These are phyloP conservation scores for Bacillus rossius DNA, from an alignment of 1,140 invertebrate genomes.

Conservation along the genomic window DNA sequence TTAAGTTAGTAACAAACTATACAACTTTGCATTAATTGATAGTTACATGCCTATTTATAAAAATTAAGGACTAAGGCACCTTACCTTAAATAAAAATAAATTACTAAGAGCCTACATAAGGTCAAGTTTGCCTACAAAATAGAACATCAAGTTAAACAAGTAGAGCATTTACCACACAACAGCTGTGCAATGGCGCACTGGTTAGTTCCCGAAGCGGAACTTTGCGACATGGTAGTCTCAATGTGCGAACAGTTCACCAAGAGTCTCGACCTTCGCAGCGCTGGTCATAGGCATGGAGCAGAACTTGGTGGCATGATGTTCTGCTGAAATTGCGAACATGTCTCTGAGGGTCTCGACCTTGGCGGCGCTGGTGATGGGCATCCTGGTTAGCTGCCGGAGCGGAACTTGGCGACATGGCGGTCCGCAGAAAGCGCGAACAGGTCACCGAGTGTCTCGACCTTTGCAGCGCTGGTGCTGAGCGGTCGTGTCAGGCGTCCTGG, in stretches of 20 bases:
- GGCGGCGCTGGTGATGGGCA: neutral
- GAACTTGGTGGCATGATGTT: neutral
- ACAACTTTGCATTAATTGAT: too few relatives aligned
- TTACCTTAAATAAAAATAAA: too few relatives aligned
- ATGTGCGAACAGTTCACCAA: neutral
- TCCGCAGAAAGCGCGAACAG: constrained; percentile 3
- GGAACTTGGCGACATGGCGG: neutral
- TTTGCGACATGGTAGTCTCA: neutral
- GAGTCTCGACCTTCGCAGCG: neutral
- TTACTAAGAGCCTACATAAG: too few relatives aligned
- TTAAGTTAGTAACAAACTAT: too few relatives aligned
- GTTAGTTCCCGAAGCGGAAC: too few relatives aligned
- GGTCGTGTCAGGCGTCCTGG: neutral
- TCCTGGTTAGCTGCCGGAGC: too few relatives aligned
- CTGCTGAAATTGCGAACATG: constrained; percentile 1
- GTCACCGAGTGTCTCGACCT: constrained; percentile 4
- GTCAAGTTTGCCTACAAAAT: too few relatives aligned
- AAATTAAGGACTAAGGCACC: too few relatives aligned
- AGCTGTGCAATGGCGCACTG: too few relatives aligned
- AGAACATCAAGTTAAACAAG: too few relatives aligned
- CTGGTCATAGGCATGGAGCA: neutral
- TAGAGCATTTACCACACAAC: too few relatives aligned
- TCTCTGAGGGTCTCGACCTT: constrained; percentile 4
- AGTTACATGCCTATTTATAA: too few relatives aligned
- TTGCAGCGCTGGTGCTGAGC: neutral